Evolutionary conservation across 1,140 invertebrate species (phyloP), one percentile per base, ranked within the genome.

Genomic region (Drosophila pectinifera): DNA sequence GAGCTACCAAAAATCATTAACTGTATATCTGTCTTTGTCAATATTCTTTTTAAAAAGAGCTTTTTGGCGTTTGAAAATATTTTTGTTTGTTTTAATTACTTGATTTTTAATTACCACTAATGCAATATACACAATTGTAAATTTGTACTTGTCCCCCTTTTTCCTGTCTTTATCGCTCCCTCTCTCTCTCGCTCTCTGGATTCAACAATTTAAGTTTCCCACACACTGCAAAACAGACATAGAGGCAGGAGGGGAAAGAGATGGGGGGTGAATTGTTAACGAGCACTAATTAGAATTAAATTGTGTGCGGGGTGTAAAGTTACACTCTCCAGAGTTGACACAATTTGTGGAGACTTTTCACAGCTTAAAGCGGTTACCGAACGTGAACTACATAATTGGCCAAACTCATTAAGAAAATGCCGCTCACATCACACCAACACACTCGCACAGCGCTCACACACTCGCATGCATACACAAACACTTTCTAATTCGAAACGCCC

Each of bases 121-220:
- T 26, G 24, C 18, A 11, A 14, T 39, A 8, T 8, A 18, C 38
- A 10, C 36, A 24, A 8, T 39, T 53, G 43, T 64, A 26, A 42
- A 38, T 41, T 10, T 69, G 36, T 73, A 42, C 42, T 48, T 85
- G 73, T 68, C 68, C 73, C 73, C 68, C 45, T 78, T 85, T 78
- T 69, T 42, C 14, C 34, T 28, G 28, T 20, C 14, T 53, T 20
- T 20, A 39, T 45, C 20, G 16, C 2, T 28, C 10, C 56, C 4
- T 58, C 24, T 36, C 18, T 16, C 34, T 46, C 11, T 41, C 26
- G 28, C 57, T 22, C 38, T 31, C 41, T 63, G 42, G 48, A 78
- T 82, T 82, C 81, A 84, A 81, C 78, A 86, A 86, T 78, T 85
- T 78, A 86, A 67, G 49, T 51, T 86, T 85, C 81, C 82, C 82